Conservation (phyloP, 2,797 vertebrate genomes). For the Paedocypris micromegethes region DNA sequence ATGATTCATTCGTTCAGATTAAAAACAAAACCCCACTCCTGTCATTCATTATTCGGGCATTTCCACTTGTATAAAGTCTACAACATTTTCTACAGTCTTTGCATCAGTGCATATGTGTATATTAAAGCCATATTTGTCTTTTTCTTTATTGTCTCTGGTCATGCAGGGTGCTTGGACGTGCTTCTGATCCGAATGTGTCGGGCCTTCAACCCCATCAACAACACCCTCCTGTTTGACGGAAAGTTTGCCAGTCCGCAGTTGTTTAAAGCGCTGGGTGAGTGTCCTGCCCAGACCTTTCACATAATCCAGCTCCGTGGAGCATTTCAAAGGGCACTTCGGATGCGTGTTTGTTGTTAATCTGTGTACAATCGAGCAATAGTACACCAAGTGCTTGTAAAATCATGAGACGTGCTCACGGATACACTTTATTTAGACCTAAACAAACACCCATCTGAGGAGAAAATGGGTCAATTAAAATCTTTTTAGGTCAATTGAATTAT, state of each 20-base stretch:
- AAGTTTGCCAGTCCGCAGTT: constrained; percentile 78
- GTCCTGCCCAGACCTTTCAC: not conserved
- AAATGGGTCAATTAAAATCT: not conserved
- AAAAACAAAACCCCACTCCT: too few relatives aligned
- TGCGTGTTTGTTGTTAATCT: constrained; percentile 11
- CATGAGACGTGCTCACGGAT: not conserved
- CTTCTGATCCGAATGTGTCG: constrained; percentile 85
- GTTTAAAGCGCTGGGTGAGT: constrained; percentile 86
- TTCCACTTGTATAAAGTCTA: too few relatives aligned
- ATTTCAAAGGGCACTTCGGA: constrained; percentile 4
- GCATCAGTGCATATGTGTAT: too few relatives aligned
- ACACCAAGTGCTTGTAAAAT: constrained; percentile 7
- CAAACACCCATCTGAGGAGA: constrained; percentile 1
- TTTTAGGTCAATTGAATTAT: constrained; percentile 2
- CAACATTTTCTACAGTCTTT: too few relatives aligned
- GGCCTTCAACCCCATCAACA: constrained; percentile 83
- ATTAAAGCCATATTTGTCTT: not conserved
- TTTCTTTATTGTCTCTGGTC: constrained; percentile 40
- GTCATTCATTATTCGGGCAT: too few relatives aligned
- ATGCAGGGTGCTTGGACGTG: constrained; percentile 82
- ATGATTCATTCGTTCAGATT: too few relatives aligned
- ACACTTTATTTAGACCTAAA: constrained; percentile 10
- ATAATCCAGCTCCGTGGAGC: not conserved
- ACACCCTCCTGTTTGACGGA: constrained; percentile 83
- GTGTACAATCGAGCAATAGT: not conserved